Base-by-base conservation (phyloP, 2,113 vertebrate species). In the Montifringilla adamsi region DNA sequence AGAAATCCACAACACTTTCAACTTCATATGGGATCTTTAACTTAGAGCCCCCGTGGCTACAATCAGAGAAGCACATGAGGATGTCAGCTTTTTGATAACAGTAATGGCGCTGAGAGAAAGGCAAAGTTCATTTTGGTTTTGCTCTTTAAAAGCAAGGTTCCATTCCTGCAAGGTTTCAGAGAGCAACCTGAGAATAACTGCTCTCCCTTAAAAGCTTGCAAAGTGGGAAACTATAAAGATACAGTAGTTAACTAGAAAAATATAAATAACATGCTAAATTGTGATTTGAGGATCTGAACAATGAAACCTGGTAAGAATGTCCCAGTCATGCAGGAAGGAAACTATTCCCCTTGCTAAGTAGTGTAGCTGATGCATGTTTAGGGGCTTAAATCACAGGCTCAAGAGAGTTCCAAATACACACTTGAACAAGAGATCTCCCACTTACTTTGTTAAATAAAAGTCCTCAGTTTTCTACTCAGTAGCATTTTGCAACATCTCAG, bases 1-100 rank as follows among this genome's bases (percentile, higher is more conserved):
- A 94, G 79, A 90, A 90, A 95, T 75, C 60, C 88, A 43, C 82
- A 88, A 9, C 16, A 30, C 73, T 81, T 88, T 68, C 49, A 96
- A 78, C 52, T 87, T n/a, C 28, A 13, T 18, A 87, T 59, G 67
- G 31, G 1, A 75, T 79, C 49, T 88, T 89, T 72, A 70, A 60
- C 41, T 68, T 58, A 28, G 18, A 93, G 87, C 5, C 69, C 52
- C 58, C 1, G 9, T 89, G 73, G 86, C 88, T 82, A 84, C 63
- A 81, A 68, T 41, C 58, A 76, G 80, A 81, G 44, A 63, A 84
- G 31, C 73, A 84, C 49, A 72, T 33, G 56, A 88, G 63, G 49
- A 75, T 37, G 28, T 60, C 60, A 90, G 79, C 55, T 67, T 93
- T 92, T 76, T 88, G 72, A 94, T 59, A 59, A 73, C 50, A 68